Conservation (phyloP, 2,888 invertebrate genomes). For the Scaptomyza polygonia region DNA sequence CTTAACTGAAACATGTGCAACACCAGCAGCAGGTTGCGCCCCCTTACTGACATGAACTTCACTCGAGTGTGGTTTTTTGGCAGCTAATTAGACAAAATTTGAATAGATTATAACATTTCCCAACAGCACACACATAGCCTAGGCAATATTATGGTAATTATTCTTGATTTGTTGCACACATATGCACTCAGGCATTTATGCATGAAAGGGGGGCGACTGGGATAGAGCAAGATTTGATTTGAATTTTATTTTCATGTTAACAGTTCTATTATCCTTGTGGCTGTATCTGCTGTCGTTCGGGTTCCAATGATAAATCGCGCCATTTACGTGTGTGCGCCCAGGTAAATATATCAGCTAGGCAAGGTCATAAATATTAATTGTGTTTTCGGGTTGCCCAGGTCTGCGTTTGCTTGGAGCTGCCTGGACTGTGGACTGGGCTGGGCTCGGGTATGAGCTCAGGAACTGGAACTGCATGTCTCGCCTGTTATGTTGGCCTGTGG, state of each 20-base stretch:
- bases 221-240: constrained; percentile 51
- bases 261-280: constrained; percentile 77
- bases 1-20: constrained; percentile 39
- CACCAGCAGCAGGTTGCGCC: constrained; percentile 36
- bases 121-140: constrained; percentile 50
- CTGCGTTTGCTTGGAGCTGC: neutral
- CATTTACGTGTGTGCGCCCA: constrained; percentile 77
- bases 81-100: constrained; percentile 67
- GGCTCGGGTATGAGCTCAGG: constrained; percentile 22
- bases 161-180: constrained; percentile 29
- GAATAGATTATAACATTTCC: constrained; percentile 51
- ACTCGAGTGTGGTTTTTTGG: constrained; percentile 52
- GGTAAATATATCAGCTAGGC: constrained; percentile 77
- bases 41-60: constrained; percentile 31
- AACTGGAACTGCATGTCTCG: constrained; percentile 65
- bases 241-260: constrained; percentile 74
- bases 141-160: constrained; percentile 55
- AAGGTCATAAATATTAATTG: constrained; percentile 80
- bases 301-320: constrained; percentile 71
- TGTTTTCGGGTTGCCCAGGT: constrained; percentile 54
- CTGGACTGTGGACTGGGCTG: neutral
- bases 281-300: constrained; percentile 51
- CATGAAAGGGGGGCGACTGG: neutral
- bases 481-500: constrained; percentile 58
- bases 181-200: constrained; percentile 19